phyloP scores from a whole-genome alignment of 2,113 vertebrate genomes.

The Alethe castanea region DNA sequence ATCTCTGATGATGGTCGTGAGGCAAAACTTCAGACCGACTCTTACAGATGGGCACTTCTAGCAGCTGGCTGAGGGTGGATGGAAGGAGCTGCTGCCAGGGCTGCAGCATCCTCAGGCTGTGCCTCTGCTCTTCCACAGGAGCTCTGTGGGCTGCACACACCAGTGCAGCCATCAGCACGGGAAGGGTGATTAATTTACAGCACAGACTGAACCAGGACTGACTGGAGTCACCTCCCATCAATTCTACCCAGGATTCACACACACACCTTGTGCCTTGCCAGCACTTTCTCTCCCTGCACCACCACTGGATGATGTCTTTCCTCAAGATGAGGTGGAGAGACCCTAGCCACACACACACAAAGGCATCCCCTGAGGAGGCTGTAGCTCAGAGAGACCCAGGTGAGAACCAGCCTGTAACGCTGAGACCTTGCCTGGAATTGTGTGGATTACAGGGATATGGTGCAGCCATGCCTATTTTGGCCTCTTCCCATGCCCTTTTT shows the following conservation, averaged over 20 bases:
- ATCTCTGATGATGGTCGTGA: too few species aligned
- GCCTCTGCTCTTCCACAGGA: background rate
- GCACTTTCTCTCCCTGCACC: background rate
- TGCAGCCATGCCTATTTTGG: background rate
- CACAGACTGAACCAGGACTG: background rate
- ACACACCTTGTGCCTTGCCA: background rate
- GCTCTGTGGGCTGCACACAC: background rate
- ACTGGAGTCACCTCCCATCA: background rate
- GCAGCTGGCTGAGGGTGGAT: background rate
- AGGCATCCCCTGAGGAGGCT: background rate
- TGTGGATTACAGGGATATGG: background rate
- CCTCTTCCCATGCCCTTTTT: background rate
- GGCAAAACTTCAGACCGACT: too few species aligned
- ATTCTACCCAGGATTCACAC: background rate
- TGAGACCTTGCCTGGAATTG: background rate
- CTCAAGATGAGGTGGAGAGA: background rate
- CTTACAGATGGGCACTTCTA: background rate
- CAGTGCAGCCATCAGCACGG: background rate
- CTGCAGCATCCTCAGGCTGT: background rate
- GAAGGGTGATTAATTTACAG: background rate
- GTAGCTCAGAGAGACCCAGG: background rate
- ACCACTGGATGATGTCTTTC: background rate
- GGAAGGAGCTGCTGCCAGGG: background rate
- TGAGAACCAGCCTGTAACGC: background rate
- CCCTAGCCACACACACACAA: too few species aligned